Base-by-base conservation (phyloP, 2,888 invertebrate species). In the Meloe dianella region DNA sequence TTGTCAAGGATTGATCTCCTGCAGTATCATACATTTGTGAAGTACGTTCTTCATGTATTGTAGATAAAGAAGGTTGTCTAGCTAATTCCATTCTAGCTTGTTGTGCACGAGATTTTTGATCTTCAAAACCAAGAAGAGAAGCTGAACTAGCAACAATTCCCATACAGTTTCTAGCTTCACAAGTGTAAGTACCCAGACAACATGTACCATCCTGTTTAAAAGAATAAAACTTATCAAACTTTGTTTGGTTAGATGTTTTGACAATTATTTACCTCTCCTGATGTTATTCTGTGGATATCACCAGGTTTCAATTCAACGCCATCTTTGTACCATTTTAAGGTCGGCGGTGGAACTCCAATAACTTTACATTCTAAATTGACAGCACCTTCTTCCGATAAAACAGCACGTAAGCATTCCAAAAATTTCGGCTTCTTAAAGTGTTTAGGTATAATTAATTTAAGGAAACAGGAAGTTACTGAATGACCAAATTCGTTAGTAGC, bases 331-430 rank as follows among this genome's bases (percentile, higher is more conserved):
- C 96, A 96, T 78, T 94, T 95, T 0, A 96, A 84, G n/a, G 91
- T 86, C 0, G 95, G 95, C 78, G 95, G 95, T 0, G 95, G 95
- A 2, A 95, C 94, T 7, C 95, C 95, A 67, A 95, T 95, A 0
- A 95, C 95, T 85, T 96, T 96, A 82, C 96, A 96, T 82, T 96
- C 96, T 67, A 96, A 86, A 83, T 95, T 95, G 0, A 96, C 96
- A 10, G 95, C 94, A 0, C 95, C 93, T 83, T 94, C 94, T 70
- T 95, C 93, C 0, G 94, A 94, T 20, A 96, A 85, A 51, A 95
- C 91, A 0, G 95, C 96, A 74, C 93, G 88, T 4, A 96, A 85
- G 72, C 92, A 92, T 82, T 96, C 95, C 61, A 96, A 85, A 82
- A 96, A 96, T 70, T 92, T 88, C 0, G 96, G 95, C 73, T 93